A percentile compares a stretch with the other conserved stretches of the same genome.
phyloP scores from a whole-genome alignment of 2,113 vertebrate genomes.

The Lepus timidus region DNA sequence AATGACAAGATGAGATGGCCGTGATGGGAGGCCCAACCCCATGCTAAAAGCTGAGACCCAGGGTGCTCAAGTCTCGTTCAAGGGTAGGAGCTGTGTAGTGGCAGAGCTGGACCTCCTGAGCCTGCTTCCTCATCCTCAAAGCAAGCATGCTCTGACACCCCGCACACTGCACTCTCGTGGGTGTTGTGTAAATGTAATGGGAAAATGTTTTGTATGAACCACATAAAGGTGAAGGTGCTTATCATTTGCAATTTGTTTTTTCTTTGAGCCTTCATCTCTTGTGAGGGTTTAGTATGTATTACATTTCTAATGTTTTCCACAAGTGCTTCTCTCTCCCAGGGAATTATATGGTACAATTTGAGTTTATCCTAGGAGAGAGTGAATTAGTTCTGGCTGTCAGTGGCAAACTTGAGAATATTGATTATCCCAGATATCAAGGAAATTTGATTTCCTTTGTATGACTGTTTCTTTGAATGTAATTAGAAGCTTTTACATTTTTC shows the following conservation, averaged over 20 bases:
- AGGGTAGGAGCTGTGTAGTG: not conserved
- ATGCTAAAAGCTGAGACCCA: not conserved
- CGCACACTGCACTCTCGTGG: not conserved
- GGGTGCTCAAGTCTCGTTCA: not conserved
- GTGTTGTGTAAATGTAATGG: not conserved
- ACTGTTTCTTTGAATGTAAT: conserved; percentile 49
- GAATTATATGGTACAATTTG: conserved; percentile 43
- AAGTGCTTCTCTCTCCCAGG: not conserved
- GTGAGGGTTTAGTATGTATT: conserved; percentile 22
- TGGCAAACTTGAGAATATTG: conserved; percentile 59
- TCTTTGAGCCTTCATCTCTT: conserved; percentile 34
- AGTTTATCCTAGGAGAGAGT: conserved; percentile 39
- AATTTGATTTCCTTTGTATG: conserved; percentile 43
- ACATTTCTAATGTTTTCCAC: conserved; percentile 25
- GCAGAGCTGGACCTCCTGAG: not conserved
- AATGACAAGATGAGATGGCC: not conserved
- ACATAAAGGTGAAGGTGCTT: conserved; percentile 14
- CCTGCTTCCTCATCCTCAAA: not conserved
- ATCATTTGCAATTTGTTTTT: conserved; percentile 59
- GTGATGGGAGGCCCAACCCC: not conserved
- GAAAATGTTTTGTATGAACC: not conserved
- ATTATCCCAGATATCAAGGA: conserved; percentile 50
- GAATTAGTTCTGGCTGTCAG: conserved; percentile 48
- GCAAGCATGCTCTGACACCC: not conserved
- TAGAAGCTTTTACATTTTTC: conserved; percentile 37